A percentile compares a stretch with the other conserved stretches of the same genome.
Conservation (phyloP, 2,888 invertebrate species). For the Drosophila suboccidentalis region DNA sequence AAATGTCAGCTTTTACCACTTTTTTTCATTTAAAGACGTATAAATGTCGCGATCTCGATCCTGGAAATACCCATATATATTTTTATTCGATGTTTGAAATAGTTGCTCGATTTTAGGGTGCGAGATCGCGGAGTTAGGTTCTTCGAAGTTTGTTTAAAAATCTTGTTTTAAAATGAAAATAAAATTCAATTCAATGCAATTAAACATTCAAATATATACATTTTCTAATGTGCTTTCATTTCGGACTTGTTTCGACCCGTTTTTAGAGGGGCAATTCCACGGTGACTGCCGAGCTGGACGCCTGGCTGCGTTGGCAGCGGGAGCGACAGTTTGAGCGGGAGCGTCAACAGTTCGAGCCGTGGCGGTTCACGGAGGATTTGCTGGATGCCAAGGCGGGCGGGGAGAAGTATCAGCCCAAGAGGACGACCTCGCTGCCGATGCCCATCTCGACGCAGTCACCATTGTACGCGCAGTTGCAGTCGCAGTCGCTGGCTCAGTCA, state of each 20-base stretch:
- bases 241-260: not conserved
- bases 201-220: no score
- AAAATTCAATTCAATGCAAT: no score
- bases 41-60: no score
- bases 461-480: not conserved
- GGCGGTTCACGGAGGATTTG: conserved; percentile 33
- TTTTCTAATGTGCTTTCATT: no score
- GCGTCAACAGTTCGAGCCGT: conserved; percentile 10
- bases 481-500: not conserved
- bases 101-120: no score
- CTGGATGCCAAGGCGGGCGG: not conserved
- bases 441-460: not conserved
- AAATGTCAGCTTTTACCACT: no score
- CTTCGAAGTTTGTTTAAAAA: no score
- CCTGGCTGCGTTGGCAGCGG: conserved; percentile 38
- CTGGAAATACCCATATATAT: no score
- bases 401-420: not conserved
- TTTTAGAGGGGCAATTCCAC: not conserved
- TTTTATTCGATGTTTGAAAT: no score
- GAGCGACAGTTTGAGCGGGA: conserved; percentile 39
- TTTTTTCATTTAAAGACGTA: no score
- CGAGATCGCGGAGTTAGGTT: no score
- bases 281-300: conserved; percentile 6
- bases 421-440: not conserved
- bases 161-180: no score